Evolutionary conservation across 1,140 invertebrate species (phyloP).

Genomic region (Atta cephalotes): DNA sequence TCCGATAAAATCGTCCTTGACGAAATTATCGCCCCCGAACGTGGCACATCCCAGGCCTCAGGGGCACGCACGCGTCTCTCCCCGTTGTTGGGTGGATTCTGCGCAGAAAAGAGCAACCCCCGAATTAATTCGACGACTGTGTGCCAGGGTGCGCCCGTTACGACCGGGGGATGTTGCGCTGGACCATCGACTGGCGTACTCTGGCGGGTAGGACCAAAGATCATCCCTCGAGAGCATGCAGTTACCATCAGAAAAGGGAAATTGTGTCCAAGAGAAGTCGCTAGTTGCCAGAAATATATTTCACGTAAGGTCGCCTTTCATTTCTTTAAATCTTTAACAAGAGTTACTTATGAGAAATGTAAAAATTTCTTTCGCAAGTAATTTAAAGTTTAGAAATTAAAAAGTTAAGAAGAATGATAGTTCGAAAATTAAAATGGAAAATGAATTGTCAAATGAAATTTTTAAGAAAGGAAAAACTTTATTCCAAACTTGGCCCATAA

Average conservation of each 20-base stretch:
- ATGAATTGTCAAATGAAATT: neutral
- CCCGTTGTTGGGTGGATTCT: slow-evolving; percentile 70
- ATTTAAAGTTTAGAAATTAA: neutral
- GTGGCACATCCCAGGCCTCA: slow-evolving; percentile 15
- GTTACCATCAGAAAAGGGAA: slow-evolving; percentile 72
- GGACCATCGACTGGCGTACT: slow-evolving; percentile 82
- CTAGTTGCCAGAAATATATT: slow-evolving; percentile 46
- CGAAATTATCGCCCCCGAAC: slow-evolving; percentile 55
- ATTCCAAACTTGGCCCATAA: neutral
- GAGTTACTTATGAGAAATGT: neutral
- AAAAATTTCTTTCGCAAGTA: neutral
- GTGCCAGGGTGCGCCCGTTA: slow-evolving; percentile 73
- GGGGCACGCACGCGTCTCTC: slow-evolving; percentile 69
- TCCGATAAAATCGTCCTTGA: slow-evolving; percentile 32
- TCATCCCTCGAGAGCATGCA: slow-evolving; percentile 7
- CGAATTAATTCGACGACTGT: slow-evolving; percentile 60
- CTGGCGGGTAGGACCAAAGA: slow-evolving; percentile 68
- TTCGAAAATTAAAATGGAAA: neutral
- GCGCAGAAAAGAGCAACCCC: slow-evolving; percentile 76
- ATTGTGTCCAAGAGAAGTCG: slow-evolving; percentile 37
- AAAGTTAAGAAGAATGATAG: neutral
- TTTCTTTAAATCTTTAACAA: neutral
- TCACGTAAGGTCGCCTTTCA: neutral
- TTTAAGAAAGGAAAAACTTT: neutral
- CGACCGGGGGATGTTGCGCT: slow-evolving; percentile 76